phyloP scores from a whole-genome alignment of 2,888 invertebrate genomes.

The Bruchidius siliquastri region DNA sequence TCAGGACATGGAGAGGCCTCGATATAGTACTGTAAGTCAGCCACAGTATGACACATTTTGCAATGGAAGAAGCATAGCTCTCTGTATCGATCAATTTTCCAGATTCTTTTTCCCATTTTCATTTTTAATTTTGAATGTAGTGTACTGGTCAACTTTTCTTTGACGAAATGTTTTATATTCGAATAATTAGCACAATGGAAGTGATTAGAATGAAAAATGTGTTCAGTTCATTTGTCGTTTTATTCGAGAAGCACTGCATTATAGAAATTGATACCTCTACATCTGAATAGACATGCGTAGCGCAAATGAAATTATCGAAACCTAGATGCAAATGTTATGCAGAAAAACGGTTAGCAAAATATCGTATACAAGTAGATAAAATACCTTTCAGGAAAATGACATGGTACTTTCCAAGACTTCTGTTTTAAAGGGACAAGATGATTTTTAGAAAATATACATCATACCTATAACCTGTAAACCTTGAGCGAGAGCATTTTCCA shows the following conservation, averaged over 20 bases:
- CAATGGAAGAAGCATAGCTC: conserved; percentile 70
- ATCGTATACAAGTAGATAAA: no score
- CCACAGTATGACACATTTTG: conserved; percentile 83
- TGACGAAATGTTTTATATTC: conserved; percentile 19
- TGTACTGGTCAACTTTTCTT: conserved; percentile 84
- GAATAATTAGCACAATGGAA: background rate
- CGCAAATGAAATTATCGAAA: no score
- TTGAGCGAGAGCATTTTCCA: no score
- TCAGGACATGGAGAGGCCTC: conserved; percentile 55
- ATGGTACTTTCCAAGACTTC: no score
- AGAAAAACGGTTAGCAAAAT: no score
- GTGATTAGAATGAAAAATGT: background rate
- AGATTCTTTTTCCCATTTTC: conserved; percentile 87
- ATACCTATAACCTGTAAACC: no score
- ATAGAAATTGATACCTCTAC: no score
- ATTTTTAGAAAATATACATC: no score
- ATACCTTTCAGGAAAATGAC: no score
- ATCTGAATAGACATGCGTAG: no score
- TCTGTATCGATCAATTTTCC: conserved; percentile 83
- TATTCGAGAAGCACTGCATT: background rate
- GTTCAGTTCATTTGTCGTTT: background rate
- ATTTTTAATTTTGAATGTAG: conserved; percentile 83
- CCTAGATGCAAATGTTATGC: no score
- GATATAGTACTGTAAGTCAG: conserved; percentile 54
- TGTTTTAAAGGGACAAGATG: no score